Base-by-base conservation (phyloP, 2,797 vertebrate species). In the Danio albolineatus region DNA sequence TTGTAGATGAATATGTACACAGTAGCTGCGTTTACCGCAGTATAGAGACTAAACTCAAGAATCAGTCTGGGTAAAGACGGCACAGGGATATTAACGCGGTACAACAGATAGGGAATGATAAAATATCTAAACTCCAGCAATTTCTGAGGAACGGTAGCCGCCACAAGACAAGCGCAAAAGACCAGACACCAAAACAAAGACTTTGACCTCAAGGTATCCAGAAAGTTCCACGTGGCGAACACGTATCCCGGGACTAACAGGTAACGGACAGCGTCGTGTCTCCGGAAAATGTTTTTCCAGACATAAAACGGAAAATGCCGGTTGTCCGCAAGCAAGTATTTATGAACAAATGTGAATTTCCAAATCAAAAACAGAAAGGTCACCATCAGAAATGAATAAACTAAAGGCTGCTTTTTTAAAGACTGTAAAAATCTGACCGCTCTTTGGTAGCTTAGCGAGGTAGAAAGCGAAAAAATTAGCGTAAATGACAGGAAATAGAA, bases 51-150 rank as follows among this genome's bases (percentile, higher is more conserved):
- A 19, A 98, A 80, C 89, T 99, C 98, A 60, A 91, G 81, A 7
- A 94, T 28, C 2, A 99, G 94, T 81, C 94, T 95, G 44, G 90
- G 87, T 0, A 94, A 69, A 14, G 97, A 91, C 0, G 95, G 92
- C 48, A 97, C 87, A 0, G 96, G 95, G 89, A 96, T 90, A 89
- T 99, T 96, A 43, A 99, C 87, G 19, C 96, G 95, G 85, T 96
- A 99, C 85, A 99, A 93, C 87, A 99, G 86, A 84, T 98, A 99
- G 0, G 98, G 98, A 61, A 98, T 82, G 84, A 99, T 97, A 85
- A 98, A 99, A 86, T 99, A 99, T 83, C 98, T 94, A 79, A 99
- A 99, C 90, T 99, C 98, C 64, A 99, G 86, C 19, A 99, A 91
- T 88, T 96, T 96, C 86, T 99, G 98, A 76, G 98, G 97, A 72